Evolutionary conservation across 1,140 invertebrate genomes (phyloP), one percentile per base, ranked within the genome.

Genomic region (Ceratoteleas bidentatus): DNA sequence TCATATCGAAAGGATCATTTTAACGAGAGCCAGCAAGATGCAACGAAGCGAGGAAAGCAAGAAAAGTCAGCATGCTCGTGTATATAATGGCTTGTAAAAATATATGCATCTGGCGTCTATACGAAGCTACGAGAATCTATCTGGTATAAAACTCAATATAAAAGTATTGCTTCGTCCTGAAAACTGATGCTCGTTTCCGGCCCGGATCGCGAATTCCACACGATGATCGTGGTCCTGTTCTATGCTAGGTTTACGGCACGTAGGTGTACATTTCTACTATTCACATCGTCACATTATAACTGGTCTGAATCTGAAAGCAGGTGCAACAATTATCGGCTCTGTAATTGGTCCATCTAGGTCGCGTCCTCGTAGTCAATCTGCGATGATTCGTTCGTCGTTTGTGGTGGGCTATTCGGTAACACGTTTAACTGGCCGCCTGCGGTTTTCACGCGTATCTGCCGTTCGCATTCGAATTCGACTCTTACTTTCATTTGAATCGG

Each of bases 201-300:
- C 13, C 52, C 34, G 40, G 40, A 11, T 61, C 38, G 52, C 64
- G 36, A 79, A 50, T 77, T 61, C 62, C 40, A 70, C 43, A 66
- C 56, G 36, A 68, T 56, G 53, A 50, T 61, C 33, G 33, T 74
- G 56, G 32, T 34, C 72, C 52, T 49, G 13, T 83, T 15, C 73
- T 80, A 80, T 69, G 24, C 76, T 80, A 77, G 57, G 24, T 76
- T 75, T 77, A 74, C 69, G 82, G 82, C 82, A 80, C 82, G 64
- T 73, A 84, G 72, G 82, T 84, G 77, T 84, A 83, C 6, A 77
- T 58, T 80, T 57, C 70, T 76, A 84, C 61, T 73, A 77, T 76
- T 77, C 68, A 76, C 65, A 75, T 73, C 56, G 9, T 66, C 62
- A 24, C 24, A 69, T 66, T 58, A 5, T 70, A 73, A 76, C 43